Percentiles rank a stretch among this genome's conserved stretches.
phyloP scores from a whole-genome alignment of 2,888 invertebrate genomes.

The Fabriciana adippe region DNA sequence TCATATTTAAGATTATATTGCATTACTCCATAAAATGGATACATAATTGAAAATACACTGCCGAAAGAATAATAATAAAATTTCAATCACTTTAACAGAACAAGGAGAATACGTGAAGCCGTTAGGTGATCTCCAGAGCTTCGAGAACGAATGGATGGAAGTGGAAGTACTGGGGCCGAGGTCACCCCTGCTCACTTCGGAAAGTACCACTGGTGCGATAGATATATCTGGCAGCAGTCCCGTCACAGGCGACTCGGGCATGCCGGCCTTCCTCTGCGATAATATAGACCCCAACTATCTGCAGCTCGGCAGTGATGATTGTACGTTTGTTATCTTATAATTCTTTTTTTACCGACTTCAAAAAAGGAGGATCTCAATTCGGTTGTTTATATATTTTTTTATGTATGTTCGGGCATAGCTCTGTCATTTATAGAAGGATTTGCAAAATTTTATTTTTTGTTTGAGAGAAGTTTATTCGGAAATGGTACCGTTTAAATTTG shows the following conservation, averaged over 20 bases:
- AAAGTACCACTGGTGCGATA: conserved; percentile 56
- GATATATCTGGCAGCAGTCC: conserved; percentile 62
- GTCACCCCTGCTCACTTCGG: conserved; percentile 65
- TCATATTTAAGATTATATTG: too few relatives aligned
- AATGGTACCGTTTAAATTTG: too few relatives aligned
- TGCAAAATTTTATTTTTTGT: too few relatives aligned
- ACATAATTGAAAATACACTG: too few relatives aligned
- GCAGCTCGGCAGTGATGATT: conserved; percentile 77
- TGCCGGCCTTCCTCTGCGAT: conserved; percentile 83
- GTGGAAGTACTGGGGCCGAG: conserved; percentile 88
- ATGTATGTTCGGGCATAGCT: too few relatives aligned
- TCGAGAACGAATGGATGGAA: conserved; percentile 96
- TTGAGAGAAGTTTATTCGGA: too few relatives aligned
- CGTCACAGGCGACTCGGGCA: conserved; percentile 67
- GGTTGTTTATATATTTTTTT: too few relatives aligned
- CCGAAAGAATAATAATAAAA: background rate
- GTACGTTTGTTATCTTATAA: conserved; percentile 50
- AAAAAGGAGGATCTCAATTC: too few relatives aligned
- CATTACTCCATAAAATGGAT: too few relatives aligned
- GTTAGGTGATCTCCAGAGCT: conserved; percentile 88
- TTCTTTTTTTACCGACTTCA: too few relatives aligned
- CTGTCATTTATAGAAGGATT: too few relatives aligned
- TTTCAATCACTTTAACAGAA: conserved; percentile 46
- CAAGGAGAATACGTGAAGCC: conserved; percentile 84
- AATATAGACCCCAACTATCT: conserved; percentile 82